Evolutionary conservation across 2,113 vertebrate genomes (phyloP).

Genomic region (Dunckerocampus dactyliophorus): DNA sequence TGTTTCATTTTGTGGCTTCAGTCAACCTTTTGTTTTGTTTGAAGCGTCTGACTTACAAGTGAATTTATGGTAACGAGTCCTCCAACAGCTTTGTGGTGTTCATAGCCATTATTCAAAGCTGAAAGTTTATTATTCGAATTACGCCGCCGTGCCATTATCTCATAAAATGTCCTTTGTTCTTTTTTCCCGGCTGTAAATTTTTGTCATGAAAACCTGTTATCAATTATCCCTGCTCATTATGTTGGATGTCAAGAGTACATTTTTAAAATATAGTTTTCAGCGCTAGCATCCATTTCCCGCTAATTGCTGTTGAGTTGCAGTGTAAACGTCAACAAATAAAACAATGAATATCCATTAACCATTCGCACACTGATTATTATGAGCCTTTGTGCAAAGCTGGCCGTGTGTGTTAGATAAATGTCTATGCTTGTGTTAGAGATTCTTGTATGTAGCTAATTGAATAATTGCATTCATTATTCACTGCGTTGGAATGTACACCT

Average conservation of each 20-base stretch:
- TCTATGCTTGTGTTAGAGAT: conserved; percentile 17
- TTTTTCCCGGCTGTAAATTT: conserved; percentile 16
- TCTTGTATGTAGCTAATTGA: conserved; percentile 13
- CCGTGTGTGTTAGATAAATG: conserved; percentile 25
- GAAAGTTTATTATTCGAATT: conserved; percentile 38
- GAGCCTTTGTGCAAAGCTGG: conserved; percentile 22
- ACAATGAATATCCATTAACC: conserved; percentile 28
- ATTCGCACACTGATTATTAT: conserved; percentile 6
- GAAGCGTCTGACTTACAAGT: conserved; percentile 6
- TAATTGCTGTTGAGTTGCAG: conserved; percentile 34
- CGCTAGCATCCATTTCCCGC: conserved; percentile 16
- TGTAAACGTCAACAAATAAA: conserved; percentile 19
- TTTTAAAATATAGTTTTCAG: conserved; percentile 13
- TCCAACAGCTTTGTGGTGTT: conserved; percentile 16
- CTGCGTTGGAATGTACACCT: conserved; percentile 10
- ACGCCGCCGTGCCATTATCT: conserved; percentile 26
- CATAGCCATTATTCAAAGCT: conserved; percentile 21
- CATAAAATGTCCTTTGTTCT: conserved; percentile 22
- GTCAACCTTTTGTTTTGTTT: no score
- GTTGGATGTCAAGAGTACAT: conserved; percentile 10
- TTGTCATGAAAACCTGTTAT: conserved; percentile 19
- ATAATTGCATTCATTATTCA: conserved; percentile 20
- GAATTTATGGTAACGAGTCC: conserved; percentile 31
- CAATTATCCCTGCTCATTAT: conserved; percentile 27
- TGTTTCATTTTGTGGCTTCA: no score